Conservation (phyloP, 2,113 vertebrate species). For the Hippopotamus amphibius region DNA sequence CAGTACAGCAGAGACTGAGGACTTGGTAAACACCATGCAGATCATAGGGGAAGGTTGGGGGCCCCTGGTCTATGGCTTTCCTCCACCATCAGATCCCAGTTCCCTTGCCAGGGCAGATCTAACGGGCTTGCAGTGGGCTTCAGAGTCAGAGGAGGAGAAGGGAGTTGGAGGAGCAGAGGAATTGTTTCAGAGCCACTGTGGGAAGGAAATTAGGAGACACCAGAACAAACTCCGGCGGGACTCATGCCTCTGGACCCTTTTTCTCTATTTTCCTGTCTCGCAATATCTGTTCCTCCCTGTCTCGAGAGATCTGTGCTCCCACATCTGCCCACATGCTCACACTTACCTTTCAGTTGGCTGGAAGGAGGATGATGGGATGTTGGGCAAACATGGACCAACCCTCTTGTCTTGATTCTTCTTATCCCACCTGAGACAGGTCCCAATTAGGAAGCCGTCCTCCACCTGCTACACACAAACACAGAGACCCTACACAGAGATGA, state of each 20-base stretch:
- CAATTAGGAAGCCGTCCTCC: not conserved
- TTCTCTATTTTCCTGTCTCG: not conserved
- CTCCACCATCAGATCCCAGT: not conserved
- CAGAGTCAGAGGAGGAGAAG: not conserved
- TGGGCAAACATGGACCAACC: not conserved
- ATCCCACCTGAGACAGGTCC: not conserved
- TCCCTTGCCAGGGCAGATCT: not conserved
- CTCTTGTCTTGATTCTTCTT: not conserved
- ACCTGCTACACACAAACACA: not conserved
- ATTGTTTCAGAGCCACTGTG: not conserved
- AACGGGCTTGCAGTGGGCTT: not conserved
- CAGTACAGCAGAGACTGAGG: slow-evolving; percentile 38
- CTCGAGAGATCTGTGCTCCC: not conserved
- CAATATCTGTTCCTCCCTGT: not conserved
- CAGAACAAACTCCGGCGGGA: not conserved
- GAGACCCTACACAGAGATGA: not conserved
- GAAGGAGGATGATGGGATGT: not conserved
- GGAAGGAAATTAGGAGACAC: not conserved
- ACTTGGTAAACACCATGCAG: slow-evolving; percentile 47
- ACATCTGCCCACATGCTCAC: not conserved
- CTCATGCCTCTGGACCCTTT: not conserved
- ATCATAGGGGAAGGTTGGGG: not conserved
- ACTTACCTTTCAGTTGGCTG: not conserved
- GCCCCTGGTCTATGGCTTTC: not conserved
- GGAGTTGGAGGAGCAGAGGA: not conserved